Evolutionary conservation across 2,888 invertebrate species (phyloP).

Genomic region (Bhutanitis thaidina): DNA sequence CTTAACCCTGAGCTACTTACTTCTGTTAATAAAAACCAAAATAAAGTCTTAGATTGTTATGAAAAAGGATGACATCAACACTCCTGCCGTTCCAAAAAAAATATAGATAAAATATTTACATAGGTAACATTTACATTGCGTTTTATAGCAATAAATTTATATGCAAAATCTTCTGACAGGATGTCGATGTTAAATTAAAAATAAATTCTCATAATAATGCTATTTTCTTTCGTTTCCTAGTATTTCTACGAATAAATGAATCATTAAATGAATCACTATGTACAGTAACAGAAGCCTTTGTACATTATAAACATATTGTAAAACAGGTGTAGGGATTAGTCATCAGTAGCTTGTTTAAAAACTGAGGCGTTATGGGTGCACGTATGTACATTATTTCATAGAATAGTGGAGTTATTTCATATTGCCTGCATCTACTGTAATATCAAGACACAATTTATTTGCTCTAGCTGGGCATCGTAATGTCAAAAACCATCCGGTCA

Average conservation of each 20-base stretch:
- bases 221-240: too few relatives aligned
- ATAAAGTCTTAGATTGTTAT: too few relatives aligned
- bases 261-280: constrained; percentile 18
- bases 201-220: too few relatives aligned
- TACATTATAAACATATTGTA: constrained; percentile 13
- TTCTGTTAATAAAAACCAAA: too few relatives aligned
- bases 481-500: constrained; percentile 43
- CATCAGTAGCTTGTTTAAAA: neutral
- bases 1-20: too few relatives aligned
- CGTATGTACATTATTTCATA: neutral
- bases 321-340: constrained; percentile 6
- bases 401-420: neutral
- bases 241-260: constrained; percentile 7
- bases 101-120: too few relatives aligned
- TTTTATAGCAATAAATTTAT: too few relatives aligned
- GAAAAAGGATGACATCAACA: too few relatives aligned
- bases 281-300: neutral
- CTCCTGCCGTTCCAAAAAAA: too few relatives aligned
- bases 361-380: neutral
- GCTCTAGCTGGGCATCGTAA: neutral
- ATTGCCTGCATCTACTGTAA: neutral
- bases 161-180: too few relatives aligned
- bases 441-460: neutral
- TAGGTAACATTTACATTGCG: too few relatives aligned
- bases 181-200: too few relatives aligned